phyloP scores from a whole-genome alignment of 2,888 invertebrate species.

The Hybos culiciformis region DNA sequence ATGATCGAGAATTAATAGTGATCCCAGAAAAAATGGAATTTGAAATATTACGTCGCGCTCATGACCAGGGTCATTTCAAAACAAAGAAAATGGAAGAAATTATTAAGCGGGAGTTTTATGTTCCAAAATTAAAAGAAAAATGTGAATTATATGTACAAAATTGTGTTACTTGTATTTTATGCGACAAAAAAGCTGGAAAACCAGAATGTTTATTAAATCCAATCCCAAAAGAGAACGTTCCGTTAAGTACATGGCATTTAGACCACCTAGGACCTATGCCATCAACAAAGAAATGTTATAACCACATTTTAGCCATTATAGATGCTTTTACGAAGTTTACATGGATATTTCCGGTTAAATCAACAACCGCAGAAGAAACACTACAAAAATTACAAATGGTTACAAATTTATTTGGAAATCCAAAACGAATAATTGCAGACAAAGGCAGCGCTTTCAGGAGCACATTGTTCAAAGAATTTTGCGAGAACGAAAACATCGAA shows the following conservation, averaged over 20 bases:
- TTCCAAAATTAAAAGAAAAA: background rate
- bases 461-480: conserved; percentile 4
- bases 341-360: conserved; percentile 25
- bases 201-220: conserved; percentile 23
- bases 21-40: conserved; percentile 4
- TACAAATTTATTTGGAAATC: conserved; percentile 8
- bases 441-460: conserved; percentile 15
- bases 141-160: background rate
- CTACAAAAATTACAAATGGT: conserved; percentile 18
- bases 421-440: conserved; percentile 11
- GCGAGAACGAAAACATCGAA: background rate
- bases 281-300: conserved; percentile 22
- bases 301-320: conserved; percentile 23
- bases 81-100: background rate
- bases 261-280: conserved; percentile 27
- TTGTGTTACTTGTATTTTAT: conserved; percentile 13
- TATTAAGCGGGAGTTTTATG: background rate
- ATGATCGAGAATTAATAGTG: conserved; percentile 7
- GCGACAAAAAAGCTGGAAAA: conserved; percentile 20
- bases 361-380: conserved; percentile 19
- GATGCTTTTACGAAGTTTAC: conserved; percentile 26
- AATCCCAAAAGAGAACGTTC: conserved; percentile 22
- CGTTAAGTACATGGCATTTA: conserved; percentile 22
- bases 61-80: background rate
- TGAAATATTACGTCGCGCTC: background rate